Conservation (phyloP, 2,888 invertebrate genomes). For the Junonia oenone region DNA sequence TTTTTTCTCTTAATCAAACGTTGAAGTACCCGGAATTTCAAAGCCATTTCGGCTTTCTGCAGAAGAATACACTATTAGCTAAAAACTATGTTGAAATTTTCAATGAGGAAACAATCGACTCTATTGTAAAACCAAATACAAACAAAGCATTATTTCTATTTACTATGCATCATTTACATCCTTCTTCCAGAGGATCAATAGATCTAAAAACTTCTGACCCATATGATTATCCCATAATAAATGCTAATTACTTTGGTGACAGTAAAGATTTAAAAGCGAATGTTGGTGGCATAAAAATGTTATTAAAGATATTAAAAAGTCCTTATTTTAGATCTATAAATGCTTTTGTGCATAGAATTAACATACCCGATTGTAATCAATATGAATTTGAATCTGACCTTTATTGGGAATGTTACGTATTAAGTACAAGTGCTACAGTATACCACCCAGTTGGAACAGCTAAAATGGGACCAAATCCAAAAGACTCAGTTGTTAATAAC, state of each 20-base stretch:
- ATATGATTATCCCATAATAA: conserved; percentile 78
- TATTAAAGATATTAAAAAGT: conserved; percentile 43
- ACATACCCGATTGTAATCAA: conserved; percentile 43
- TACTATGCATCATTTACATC: conserved; percentile 59
- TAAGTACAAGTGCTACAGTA: conserved; percentile 68
- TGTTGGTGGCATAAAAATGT: conserved; percentile 43
- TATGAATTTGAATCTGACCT: conserved; percentile 39
- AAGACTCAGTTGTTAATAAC: too few species aligned
- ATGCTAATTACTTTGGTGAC: too few species aligned
- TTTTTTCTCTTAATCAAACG: conserved; percentile 41
- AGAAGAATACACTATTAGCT: background rate
- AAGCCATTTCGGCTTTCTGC: conserved; percentile 36
- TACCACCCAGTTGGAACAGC: too few species aligned
- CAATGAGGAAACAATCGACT: background rate
- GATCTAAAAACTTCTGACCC: conserved; percentile 77
- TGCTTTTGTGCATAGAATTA: conserved; percentile 41
- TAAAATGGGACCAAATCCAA: too few species aligned
- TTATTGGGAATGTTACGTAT: conserved; percentile 52
- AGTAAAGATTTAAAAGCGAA: conserved; percentile 67
- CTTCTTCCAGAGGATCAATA: conserved; percentile 77
- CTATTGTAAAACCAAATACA: conserved; percentile 37
- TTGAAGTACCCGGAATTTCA: conserved; percentile 49
- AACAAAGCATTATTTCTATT: conserved; percentile 47
- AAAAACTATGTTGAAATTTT: background rate
- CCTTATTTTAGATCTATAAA: conserved; percentile 44